Evolutionary conservation across 2,888 invertebrate genomes (phyloP).

Genomic region (Mimachlamys varia): DNA sequence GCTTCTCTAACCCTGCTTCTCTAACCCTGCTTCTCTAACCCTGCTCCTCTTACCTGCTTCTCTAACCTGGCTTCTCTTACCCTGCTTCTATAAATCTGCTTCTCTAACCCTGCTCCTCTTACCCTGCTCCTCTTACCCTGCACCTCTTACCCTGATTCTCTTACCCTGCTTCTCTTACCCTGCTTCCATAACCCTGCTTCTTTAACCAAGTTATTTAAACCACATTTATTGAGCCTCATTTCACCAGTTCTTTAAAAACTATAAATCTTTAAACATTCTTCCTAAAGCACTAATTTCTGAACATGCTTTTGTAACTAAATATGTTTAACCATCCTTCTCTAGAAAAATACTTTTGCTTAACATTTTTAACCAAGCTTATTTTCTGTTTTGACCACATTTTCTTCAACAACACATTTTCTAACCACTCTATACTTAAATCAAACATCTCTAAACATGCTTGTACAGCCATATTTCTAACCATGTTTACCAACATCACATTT

Average conservation of each 20-base stretch:
- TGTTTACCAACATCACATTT: neutral
- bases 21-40: neutral
- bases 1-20: neutral
- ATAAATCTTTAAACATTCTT: too few relatives aligned
- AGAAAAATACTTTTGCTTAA: neutral
- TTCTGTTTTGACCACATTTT: neutral
- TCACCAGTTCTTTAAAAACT: too few relatives aligned
- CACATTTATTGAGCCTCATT: neutral
- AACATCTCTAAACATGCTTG: neutral
- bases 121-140: too few relatives aligned
- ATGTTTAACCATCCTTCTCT: neutral
- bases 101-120: too few relatives aligned
- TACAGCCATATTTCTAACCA: neutral
- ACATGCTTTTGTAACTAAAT: too few relatives aligned
- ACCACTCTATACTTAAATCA: neutral
- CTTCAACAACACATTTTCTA: neutral
- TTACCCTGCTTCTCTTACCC: too few relatives aligned
- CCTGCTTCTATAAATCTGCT: too few relatives aligned
- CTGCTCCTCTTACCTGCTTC: too few relatives aligned
- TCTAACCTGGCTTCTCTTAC: too few relatives aligned
- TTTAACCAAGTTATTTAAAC: neutral
- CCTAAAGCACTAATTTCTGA: too few relatives aligned
- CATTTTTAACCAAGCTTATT: neutral
- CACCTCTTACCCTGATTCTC: neutral
- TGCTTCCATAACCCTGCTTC: neutral